Evolutionary conservation across 2,113 vertebrate species (phyloP), one percentile per base, ranked within the genome.

Genomic region (Nothoprocta perdicaria): DNA sequence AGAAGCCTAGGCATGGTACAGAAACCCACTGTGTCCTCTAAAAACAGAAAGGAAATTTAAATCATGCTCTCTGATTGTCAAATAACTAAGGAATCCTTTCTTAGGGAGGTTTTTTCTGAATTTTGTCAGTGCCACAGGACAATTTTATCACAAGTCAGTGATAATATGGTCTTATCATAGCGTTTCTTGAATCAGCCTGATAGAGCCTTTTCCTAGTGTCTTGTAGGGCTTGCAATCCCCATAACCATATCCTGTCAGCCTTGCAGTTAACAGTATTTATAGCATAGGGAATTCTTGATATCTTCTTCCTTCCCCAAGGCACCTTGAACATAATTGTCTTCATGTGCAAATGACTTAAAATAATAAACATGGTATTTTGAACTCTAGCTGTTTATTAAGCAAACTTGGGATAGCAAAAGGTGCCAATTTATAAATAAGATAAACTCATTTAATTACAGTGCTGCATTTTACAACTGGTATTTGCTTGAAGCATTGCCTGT

Each of bases 391-490:
- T 76, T 86, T 88, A 72, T 41, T 48, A 80, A 62, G 35, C 10
- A 90, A 92, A 63, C 8, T 40, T 66, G 50, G 10, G 23, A 63
- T 53, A 86, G 26, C 27, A 83, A 86, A 90, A 79, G 11, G 16
- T 84, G 16, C 12, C 73, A 14, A 81, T 53, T 65, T 77, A 84
- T 71, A 90, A 73, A 79, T 52, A 55, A 93, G 77, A 74, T 76
- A 21, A 89, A 81, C 14, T 85, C 16, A 61, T 58, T 83, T 90
- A 83, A 93, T 94, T 79, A 71, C 35, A 78, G 8, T 15, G 15
- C 31, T 91, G 22, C 38, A 58, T 80, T 92, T 93, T 94, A 82
- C 22, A 81, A 72, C 35, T 72, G 41, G 23, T 80, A 68, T 72
- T 87, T 82, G 4, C 43, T 79, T 77, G 43, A 75, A 0, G 0